Base-by-base conservation (phyloP, 1,140 invertebrate species). In the Tetramorium simillimum region DNA sequence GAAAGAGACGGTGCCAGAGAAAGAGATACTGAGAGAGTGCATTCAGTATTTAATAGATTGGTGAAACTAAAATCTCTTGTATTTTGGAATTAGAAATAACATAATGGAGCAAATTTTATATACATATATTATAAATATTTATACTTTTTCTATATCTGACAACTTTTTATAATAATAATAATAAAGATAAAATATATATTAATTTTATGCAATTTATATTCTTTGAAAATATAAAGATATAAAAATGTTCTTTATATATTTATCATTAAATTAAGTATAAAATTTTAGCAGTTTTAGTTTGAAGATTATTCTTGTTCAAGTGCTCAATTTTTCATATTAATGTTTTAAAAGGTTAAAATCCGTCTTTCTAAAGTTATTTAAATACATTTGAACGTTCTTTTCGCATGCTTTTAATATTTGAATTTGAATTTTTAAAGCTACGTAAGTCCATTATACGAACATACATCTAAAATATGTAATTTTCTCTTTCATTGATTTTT, bases 1-100 rank as follows among this genome's bases (percentile, higher is more conserved):
- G 73, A 85, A 60, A 75, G 56, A 69, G 86, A 88, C 37, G 60
- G 58, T 62, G 14, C 1, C 46, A 18, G 40, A 77, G 28, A 43
- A 75, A 75, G 24, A 63, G n/a, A 84, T 53, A 56, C 18, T 12
- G 43, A 33, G 16, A 7, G 49, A 33, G 58, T 40, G 46, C 33
- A 4, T 40, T 3, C 49, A 43, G 7, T 43, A 18, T 5, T 5
- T 63, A 46, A 46, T 63, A 63, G 37, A 77, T 43, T 5, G 5
- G n/a, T 0, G 0, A 77, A 63, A 77, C 3, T 63, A 43, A 77
- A 63, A 63, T 46, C 6, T 77, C 5, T 77, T 3, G 18, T 6
- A 33, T 46, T 77, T 69, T 46, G 18, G 16, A 37, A 10, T 56
- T 40, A 24, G 1, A 24, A 43, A 40, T 16, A 58, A 40, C 6